Evolutionary conservation across 2,113 vertebrate species (phyloP).

Genomic region (Tichodroma muraria): DNA sequence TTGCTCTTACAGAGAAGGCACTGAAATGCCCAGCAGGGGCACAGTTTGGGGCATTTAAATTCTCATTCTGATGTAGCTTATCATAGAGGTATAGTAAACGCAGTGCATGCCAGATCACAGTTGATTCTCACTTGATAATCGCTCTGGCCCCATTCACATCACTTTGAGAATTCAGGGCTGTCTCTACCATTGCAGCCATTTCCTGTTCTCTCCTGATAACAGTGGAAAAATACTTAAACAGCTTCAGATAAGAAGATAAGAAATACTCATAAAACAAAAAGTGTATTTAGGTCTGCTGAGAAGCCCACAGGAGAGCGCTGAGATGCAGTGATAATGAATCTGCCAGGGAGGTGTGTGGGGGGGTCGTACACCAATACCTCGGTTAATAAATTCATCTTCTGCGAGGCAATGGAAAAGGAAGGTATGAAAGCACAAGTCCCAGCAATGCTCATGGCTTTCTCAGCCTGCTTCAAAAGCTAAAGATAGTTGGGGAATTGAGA

Average conservation of each 20-base stretch:
- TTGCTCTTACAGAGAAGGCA: not conserved
- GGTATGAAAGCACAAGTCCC: not conserved
- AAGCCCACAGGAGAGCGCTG: not conserved
- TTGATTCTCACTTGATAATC: not conserved
- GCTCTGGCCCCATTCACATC: not conserved
- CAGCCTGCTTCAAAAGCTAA: slow-evolving; percentile 4
- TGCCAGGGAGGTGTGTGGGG: not conserved
- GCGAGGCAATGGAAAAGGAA: not conserved
- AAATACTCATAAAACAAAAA: slow-evolving; percentile 32
- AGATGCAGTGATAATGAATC: not conserved
- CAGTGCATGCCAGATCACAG: not conserved
- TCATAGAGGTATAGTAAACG: not conserved
- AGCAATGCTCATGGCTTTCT: slow-evolving; percentile 1
- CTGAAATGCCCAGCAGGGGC: not conserved
- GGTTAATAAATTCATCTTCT: slow-evolving; percentile 32
- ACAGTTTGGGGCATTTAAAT: not conserved
- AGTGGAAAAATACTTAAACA: not conserved
- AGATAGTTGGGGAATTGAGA: not conserved
- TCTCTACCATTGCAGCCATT: not conserved
- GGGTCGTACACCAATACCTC: not conserved
- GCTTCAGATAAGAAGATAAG: slow-evolving; percentile 29
- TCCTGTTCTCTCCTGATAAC: slow-evolving; percentile 30
- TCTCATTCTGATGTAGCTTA: not conserved
- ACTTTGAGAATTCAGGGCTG: not conserved
- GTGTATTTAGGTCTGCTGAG: not conserved